phyloP scores from a whole-genome alignment of 2,797 vertebrate species.

The Carcharodon carcharias region DNA sequence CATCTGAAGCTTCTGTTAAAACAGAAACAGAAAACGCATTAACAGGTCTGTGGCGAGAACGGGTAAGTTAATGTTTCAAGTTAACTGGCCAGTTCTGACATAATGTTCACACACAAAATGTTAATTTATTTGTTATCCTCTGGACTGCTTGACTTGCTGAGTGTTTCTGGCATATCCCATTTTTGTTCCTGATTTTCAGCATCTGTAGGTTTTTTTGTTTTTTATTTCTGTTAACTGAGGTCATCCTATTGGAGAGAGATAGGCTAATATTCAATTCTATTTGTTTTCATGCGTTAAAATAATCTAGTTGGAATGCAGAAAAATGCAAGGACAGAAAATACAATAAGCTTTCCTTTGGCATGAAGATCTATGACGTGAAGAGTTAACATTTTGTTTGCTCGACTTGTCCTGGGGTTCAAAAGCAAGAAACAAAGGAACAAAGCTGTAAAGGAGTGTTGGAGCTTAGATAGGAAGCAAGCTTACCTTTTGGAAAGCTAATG shows the following conservation, averaged over 20 bases:
- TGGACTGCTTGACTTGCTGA: background rate
- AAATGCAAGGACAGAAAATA: background rate
- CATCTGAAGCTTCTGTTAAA: background rate
- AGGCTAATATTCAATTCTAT: background rate
- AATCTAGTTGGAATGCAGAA: background rate
- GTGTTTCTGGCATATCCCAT: background rate
- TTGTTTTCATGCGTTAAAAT: background rate
- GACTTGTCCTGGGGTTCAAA: background rate
- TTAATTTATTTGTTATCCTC: background rate
- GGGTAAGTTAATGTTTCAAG: background rate
- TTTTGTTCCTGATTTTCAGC: background rate
- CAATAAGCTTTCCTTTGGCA: background rate
- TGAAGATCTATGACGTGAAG: background rate
- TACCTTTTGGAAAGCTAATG: slow-evolving; percentile 74
- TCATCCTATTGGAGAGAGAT: background rate
- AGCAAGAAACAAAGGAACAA: background rate
- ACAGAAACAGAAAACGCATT: background rate
- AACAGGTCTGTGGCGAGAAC: background rate
- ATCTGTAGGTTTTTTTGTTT: background rate
- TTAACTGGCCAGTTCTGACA: background rate
- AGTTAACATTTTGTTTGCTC: background rate
- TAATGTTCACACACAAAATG: background rate
- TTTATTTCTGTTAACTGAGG: background rate
- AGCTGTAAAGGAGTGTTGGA: background rate
- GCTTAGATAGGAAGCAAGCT: background rate